Evolutionary conservation across 2,113 vertebrate species (phyloP), one percentile per base, ranked within the genome.

Genomic region (Daubentonia madagascariensis): DNA sequence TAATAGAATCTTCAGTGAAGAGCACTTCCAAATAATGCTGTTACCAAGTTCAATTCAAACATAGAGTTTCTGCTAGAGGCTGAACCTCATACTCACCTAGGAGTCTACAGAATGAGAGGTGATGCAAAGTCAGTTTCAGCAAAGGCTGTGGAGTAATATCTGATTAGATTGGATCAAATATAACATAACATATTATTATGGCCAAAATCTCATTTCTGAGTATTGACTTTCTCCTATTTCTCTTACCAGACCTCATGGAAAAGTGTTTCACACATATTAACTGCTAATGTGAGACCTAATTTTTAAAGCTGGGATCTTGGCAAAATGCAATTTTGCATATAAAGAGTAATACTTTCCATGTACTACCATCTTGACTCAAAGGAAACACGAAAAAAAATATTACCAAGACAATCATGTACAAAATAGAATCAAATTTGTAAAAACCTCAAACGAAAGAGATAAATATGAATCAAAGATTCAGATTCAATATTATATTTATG

Each of bases 1-100:
- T 98, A 96, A 92, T 57, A 94, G 61, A 94, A 96, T 0, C 35
- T 70, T 83, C 65, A 72, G 43, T 50, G 45, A 89, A 85, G 84
- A 73, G 65, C 6, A 50, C 37, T 93, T 89, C 7, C 18, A 96
- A 35, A 65, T 65, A 79, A 85, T 43, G 50, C 37, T n/a, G 23
- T 89, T 85, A 73, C 32, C 52, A 28, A n/a, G 32, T 14, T 45
- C 5, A 45, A 40, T 65, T 93, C 59, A 89, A 65, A 96, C 25
- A 79, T 2, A 45, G 18, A 96, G 1, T 72, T 12, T 37, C 59
- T 72, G 5, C 25, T 78, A 28, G 12, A 79, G 10, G 4, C 48
- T 83, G 8, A 30, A 79, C 2, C 50, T 94, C 22, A 25, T 40
- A 16, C 1, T 63, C 52, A 85, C 28, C 0, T 63, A 1, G 7